A percentile compares a stretch with the other conserved stretches of the same genome.
phyloP scores from a whole-genome alignment of 1,140 invertebrate genomes.

The Musca vetustissima region DNA sequence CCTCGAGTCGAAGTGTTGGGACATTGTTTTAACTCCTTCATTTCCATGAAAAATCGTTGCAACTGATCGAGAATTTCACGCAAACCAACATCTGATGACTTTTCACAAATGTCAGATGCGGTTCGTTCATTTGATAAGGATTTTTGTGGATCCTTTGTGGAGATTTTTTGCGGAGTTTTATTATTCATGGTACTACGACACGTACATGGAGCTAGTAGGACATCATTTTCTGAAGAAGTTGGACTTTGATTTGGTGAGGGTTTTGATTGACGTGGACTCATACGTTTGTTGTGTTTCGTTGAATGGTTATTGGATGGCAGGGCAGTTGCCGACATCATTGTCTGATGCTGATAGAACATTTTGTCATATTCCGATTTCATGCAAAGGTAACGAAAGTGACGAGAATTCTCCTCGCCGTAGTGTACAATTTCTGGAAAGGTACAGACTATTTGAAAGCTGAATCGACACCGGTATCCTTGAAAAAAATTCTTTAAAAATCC shows the following conservation, averaged over 20 bases:
- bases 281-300: neutral
- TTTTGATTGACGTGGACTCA: neutral
- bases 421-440: slow-evolving; percentile 41
- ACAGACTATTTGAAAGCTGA: too few relatives aligned
- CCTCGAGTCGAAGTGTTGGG: neutral
- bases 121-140: slow-evolving; percentile 31
- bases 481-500: too few relatives aligned
- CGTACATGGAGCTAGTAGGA: slow-evolving; percentile 28
- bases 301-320: neutral
- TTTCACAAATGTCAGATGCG: slow-evolving; percentile 34
- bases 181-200: slow-evolving; percentile 32
- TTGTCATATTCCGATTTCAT: slow-evolving; percentile 55
- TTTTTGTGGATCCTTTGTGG: slow-evolving; percentile 25
- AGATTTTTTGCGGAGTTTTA: slow-evolving; percentile 20
- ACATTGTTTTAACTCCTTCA: slow-evolving; percentile 21
- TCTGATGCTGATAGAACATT: slow-evolving; percentile 49
- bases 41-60: slow-evolving; percentile 41
- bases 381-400: slow-evolving; percentile 52
- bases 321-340: slow-evolving; percentile 26
- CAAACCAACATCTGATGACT: slow-evolving; percentile 42
- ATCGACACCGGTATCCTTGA: too few relatives aligned
- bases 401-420: slow-evolving; percentile 50
- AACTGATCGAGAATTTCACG: slow-evolving; percentile 43
- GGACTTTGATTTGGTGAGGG: neutral
- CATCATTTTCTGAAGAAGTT: neutral